phyloP scores from a whole-genome alignment of 2,888 invertebrate genomes.

The Pimpla rufipes region DNA sequence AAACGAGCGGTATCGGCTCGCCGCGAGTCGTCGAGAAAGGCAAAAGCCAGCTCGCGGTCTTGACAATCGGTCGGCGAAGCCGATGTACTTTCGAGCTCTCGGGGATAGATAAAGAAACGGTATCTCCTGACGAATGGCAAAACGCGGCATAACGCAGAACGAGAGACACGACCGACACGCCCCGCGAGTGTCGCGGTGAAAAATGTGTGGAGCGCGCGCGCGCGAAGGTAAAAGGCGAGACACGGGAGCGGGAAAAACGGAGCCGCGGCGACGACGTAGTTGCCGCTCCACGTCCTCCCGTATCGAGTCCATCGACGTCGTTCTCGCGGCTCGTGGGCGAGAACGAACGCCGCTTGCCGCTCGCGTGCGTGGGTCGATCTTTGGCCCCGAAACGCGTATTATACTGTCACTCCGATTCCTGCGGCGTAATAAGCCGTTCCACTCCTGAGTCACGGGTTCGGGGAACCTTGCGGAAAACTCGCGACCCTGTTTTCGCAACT shows the following conservation, averaged over 20 bases:
- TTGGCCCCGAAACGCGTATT: constrained; percentile 52
- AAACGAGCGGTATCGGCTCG: background rate
- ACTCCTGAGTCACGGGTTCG: constrained; percentile 35
- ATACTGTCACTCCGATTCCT: constrained; percentile 1
- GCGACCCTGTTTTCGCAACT: constrained; percentile 59
- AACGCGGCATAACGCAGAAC: constrained; percentile 26
- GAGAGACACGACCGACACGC: constrained; percentile 59
- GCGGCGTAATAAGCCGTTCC: constrained; percentile 2
- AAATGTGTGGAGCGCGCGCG: no score
- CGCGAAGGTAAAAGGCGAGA: constrained; percentile 63
- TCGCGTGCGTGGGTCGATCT: constrained; percentile 50
- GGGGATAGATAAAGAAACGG: constrained; percentile 23
- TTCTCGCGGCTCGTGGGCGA: constrained; percentile 42
- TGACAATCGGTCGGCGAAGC: background rate
- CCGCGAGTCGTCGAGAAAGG: constrained; percentile 13
- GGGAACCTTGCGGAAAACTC: constrained; percentile 49
- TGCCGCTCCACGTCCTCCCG: constrained; percentile 28
- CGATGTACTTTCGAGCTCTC: constrained; percentile 3
- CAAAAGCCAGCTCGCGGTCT: background rate
- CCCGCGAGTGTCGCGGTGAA: constrained; percentile 26
- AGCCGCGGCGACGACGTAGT: constrained; percentile 1
- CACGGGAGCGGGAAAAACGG: constrained; percentile 49
- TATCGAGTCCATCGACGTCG: constrained; percentile 51
- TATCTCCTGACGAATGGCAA: constrained; percentile 24
- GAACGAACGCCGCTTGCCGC: constrained; percentile 14